Conservation (phyloP, 1,140 invertebrate species). For the Drosophila leontia region DNA sequence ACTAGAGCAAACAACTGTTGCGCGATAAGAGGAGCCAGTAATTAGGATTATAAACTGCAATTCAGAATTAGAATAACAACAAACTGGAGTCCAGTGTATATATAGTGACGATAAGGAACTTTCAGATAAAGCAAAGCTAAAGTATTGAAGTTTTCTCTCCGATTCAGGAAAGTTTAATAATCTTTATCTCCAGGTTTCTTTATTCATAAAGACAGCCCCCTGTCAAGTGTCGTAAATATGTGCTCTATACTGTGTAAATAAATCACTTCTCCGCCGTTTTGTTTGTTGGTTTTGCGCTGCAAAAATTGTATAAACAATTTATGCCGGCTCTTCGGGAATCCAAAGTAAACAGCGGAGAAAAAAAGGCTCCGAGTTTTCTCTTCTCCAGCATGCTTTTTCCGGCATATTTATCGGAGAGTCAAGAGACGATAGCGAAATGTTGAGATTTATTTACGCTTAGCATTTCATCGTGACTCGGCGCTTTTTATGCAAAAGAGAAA, state of each 20-base stretch:
- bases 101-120: slow-evolving; percentile 24
- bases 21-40: slow-evolving; percentile 39
- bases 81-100: slow-evolving; percentile 18
- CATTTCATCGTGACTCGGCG: slow-evolving; percentile 37
- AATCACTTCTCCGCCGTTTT: slow-evolving; percentile 10
- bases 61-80: slow-evolving; percentile 51
- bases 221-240: slow-evolving; percentile 36
- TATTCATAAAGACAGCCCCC: slow-evolving; percentile 15
- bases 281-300: slow-evolving; percentile 21
- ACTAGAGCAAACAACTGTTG: slow-evolving; percentile 31
- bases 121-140: slow-evolving; percentile 11
- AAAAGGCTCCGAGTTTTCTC: neutral
- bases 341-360: slow-evolving; percentile 17
- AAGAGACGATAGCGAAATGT: neutral
- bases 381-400: slow-evolving; percentile 8
- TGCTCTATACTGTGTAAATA: slow-evolving; percentile 15
- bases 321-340: slow-evolving; percentile 20
- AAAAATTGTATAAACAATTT: slow-evolving; percentile 29
- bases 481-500: slow-evolving; percentile 19
- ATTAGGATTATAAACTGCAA: slow-evolving; percentile 66
- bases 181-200: slow-evolving; percentile 4
- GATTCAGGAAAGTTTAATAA: neutral
- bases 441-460: slow-evolving; percentile 10
- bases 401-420: slow-evolving; percentile 6
- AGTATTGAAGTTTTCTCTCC: slow-evolving; percentile 11